phyloP scores from a whole-genome alignment of 2,113 vertebrate species.

The Pagrus major region DNA sequence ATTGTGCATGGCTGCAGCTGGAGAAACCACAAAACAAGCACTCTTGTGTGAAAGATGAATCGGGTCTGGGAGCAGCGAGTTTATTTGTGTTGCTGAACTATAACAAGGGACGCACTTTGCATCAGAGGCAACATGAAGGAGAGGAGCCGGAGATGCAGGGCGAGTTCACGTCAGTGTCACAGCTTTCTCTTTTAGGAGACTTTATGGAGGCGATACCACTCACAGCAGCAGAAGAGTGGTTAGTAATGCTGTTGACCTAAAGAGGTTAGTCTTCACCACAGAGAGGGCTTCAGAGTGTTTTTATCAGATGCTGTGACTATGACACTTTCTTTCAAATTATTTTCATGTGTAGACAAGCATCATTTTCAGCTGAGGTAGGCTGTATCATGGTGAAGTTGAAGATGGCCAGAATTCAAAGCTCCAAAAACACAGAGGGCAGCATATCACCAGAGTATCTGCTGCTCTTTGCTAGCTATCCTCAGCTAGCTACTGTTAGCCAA shows the following conservation, averaged over 20 bases:
- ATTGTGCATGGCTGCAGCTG: slow-evolving; percentile 65
- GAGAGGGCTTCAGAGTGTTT: not conserved
- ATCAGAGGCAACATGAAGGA: slow-evolving; percentile 26
- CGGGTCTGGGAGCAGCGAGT: slow-evolving; percentile 26
- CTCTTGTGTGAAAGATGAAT: slow-evolving; percentile 65
- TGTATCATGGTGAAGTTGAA: not conserved
- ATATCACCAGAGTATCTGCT: too few relatives aligned
- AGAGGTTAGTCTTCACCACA: not conserved
- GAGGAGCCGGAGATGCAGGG: slow-evolving; percentile 2
- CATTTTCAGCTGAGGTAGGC: too few relatives aligned
- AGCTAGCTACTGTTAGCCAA: too few relatives aligned
- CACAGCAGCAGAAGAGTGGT: not conserved
- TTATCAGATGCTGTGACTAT: not conserved
- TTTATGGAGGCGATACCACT: not conserved
- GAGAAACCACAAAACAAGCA: slow-evolving; percentile 54
- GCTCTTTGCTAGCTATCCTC: too few relatives aligned
- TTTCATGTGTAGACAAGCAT: too few relatives aligned
- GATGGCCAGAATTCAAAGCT: too few relatives aligned
- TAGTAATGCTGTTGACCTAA: not conserved
- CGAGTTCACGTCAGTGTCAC: slow-evolving; percentile 28
- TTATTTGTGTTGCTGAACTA: slow-evolving; percentile 68
- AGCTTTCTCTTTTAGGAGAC: slow-evolving; percentile 10
- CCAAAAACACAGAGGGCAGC: too few relatives aligned
- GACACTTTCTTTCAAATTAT: not conserved
- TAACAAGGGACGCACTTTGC: slow-evolving; percentile 47